A percentile compares a stretch with the other conserved stretches of the same genome.
These are phyloP conservation scores for Neuroterus valhalla DNA, from an alignment of 1,140 invertebrate genomes.

Conservation along the genomic window DNA sequence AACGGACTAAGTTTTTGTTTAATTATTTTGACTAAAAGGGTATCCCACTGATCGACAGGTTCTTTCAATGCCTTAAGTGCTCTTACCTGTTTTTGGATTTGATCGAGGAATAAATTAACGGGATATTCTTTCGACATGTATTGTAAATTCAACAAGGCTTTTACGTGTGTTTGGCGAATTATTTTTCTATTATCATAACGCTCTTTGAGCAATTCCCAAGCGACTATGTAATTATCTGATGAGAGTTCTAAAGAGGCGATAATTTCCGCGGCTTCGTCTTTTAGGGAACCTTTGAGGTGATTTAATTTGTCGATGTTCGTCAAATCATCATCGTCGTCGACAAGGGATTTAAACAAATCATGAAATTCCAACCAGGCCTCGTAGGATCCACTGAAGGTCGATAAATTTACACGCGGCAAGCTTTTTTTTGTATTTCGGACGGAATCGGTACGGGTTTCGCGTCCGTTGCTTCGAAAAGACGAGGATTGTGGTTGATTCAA, in stretches of 20 bases:
- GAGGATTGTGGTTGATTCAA: no score
- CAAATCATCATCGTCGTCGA: constrained; percentile 47
- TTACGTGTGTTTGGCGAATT: constrained; percentile 48
- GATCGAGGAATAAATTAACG: constrained; percentile 38
- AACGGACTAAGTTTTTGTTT: no score
- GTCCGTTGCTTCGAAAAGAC: no score
- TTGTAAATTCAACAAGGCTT: no score
- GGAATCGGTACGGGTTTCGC: not conserved
- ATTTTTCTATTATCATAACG: constrained; percentile 62
- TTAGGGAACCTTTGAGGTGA: constrained; percentile 53
- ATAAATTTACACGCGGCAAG: constrained; percentile 51
- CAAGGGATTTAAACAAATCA: constrained; percentile 54
- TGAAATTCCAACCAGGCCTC: constrained; percentile 57
- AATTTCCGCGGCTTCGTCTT: no score
- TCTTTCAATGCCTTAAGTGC: no score
- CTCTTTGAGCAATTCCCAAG: no score
- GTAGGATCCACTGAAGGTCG: constrained; percentile 50
- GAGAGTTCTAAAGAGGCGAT: constrained; percentile 52
- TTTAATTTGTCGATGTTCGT: constrained; percentile 52
- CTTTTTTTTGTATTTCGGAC: not conserved
- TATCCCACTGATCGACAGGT: no score
- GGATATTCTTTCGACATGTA: constrained; percentile 28
- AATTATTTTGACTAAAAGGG: no score
- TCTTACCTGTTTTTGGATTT: no score
- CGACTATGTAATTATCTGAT: constrained; percentile 60